Base-by-base conservation (phyloP, 92 coral and sea anemone species). In the Hydrozoanthus gracilis region DNA sequence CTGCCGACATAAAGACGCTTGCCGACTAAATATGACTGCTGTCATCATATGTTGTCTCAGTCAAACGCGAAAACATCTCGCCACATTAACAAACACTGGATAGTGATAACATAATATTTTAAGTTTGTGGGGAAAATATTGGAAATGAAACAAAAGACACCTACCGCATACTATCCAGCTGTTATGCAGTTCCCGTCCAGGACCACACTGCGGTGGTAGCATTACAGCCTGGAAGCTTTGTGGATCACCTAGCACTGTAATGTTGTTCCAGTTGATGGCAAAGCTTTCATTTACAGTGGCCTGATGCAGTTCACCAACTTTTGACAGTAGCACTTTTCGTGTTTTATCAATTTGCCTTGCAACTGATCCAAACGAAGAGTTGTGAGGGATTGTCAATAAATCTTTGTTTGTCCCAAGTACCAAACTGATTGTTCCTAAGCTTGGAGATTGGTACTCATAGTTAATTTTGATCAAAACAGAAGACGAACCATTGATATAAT, bases 101-200 rank as follows among this genome's bases (percentile, higher is more conserved):
- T 2, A 27, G 35, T 27, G 35, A 27, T 27, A 27, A 27, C 35
- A n/a, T n/a, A 27, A 27, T 27, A 27, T 27, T 27, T 27, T 27
- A 27, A 27, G 35, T 27, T 27, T 27, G 35, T 27, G 35, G 35
- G 35, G 2, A 27, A 27, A 27, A 2, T 27, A 27, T 27, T 27
- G 35, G 35, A 27, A 27, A 27, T 27, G 35, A 27, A 27, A 27
- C 35, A 27, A 27, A 27, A 27, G 16, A 16, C 5, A 67, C 91
- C 65, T 74, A 88, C 91, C 87, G 52, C 91, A 88, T 0, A 88
- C 75, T 80, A 73, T 80, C 54, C 91, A 86, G 83, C 74, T 74
- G 27, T 80, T 14, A 44, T 88, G 82, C 15, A 56, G 66, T 4
- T 51, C 45, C 4, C 56, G 82, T 50, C 91, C 91, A n/a, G 3